These are phyloP conservation scores for Toxonevra muliebris DNA, from an alignment of 2,888 invertebrate genomes.

Conservation along the genomic window DNA sequence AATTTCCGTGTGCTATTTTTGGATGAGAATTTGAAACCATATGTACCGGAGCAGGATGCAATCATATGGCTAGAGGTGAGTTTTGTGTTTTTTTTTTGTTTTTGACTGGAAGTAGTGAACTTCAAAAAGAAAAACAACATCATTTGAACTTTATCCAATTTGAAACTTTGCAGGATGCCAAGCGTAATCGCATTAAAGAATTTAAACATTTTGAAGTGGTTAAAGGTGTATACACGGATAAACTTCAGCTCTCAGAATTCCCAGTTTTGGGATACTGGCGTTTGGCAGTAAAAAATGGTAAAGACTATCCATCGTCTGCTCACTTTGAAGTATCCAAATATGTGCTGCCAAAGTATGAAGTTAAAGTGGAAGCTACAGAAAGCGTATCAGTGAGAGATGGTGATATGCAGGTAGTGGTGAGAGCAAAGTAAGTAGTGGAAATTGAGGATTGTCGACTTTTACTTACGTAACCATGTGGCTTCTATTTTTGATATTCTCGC, in stretches of 20 bases:
- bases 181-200: conserved; percentile 83
- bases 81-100: conserved; percentile 52
- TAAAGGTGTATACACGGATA: conserved; percentile 73
- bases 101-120: background rate
- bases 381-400: conserved; percentile 85
- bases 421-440: conserved; percentile 52
- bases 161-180: conserved; percentile 70
- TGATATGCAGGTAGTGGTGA: conserved; percentile 78
- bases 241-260: conserved; percentile 77
- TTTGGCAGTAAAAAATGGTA: conserved; percentile 54
- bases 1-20: conserved; percentile 71
- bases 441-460: background rate
- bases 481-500: background rate
- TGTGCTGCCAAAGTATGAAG: conserved; percentile 91
- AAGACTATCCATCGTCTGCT: conserved; percentile 45
- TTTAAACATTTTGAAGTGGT: conserved; percentile 70
- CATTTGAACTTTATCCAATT: background rate
- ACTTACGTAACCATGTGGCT: background rate
- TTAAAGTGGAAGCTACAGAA: conserved; percentile 82
- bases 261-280: conserved; percentile 92
- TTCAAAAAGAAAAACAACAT: background rate
- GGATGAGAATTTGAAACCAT: conserved; percentile 77
- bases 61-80: conserved; percentile 74
- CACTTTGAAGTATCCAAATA: conserved; percentile 82
- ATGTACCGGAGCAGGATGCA: conserved; percentile 69